phyloP scores from a whole-genome alignment of 2,113 vertebrate genomes.

The Aythya baeri region DNA sequence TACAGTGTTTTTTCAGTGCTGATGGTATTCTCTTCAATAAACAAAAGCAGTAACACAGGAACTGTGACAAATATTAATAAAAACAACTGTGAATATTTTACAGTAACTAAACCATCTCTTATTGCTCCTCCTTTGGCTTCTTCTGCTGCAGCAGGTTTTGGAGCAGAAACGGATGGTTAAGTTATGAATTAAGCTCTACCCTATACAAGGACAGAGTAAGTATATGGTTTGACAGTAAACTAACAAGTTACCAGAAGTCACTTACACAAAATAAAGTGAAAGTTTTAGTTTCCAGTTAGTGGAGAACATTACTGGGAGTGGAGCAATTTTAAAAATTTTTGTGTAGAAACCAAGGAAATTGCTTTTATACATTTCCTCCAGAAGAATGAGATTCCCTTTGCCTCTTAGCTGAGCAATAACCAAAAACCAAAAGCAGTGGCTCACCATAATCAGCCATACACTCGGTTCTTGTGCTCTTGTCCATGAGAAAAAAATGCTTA shows the following conservation, averaged over 20 bases:
- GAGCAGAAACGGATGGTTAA: background rate
- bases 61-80: background rate
- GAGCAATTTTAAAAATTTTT: background rate
- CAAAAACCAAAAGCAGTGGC: background rate
- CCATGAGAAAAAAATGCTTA: background rate
- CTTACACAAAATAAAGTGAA: accelerated
- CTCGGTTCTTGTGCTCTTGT: background rate
- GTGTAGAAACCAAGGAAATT: background rate
- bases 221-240: background rate
- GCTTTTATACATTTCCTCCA: background rate
- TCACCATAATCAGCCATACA: background rate
- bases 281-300: background rate
- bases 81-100: background rate
- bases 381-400: background rate
- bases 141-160: background rate
- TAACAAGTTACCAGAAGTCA: background rate
- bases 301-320: background rate
- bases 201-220: background rate
- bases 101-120: background rate
- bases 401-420: background rate
- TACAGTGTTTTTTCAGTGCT: background rate
- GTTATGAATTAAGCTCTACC: background rate
- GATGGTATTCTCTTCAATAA: background rate
- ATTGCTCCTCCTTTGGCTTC: background rate
- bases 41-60: background rate